Evolutionary conservation across 2,113 vertebrate species (phyloP).

Genomic region (Morone chrysops): DNA sequence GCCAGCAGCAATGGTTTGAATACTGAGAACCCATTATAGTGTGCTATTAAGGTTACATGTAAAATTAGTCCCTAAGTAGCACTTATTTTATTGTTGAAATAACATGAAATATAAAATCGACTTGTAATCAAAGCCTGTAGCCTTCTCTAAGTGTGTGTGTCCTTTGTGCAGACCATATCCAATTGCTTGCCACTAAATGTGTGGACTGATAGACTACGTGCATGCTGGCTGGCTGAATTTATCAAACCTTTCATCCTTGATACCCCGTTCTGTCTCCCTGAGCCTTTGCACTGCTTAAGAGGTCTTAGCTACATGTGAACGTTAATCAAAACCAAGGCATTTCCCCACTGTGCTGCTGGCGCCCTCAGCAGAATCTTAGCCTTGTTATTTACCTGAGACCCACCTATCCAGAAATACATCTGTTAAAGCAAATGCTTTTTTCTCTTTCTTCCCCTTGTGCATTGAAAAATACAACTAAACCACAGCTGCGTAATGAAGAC

Average conservation of each 20-base stretch:
- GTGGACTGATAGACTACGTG: slow-evolving; percentile 39
- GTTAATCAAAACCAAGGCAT: slow-evolving; percentile 56
- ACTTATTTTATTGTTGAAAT: slow-evolving; percentile 35
- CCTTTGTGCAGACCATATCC: slow-evolving; percentile 6
- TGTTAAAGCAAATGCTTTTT: slow-evolving; percentile 20
- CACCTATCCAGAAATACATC: slow-evolving; percentile 26
- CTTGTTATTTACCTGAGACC: slow-evolving; percentile 48
- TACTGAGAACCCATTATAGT: slow-evolving; percentile 43
- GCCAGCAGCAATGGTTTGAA: slow-evolving; percentile 36
- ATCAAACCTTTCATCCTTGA: slow-evolving; percentile 52
- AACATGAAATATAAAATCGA: slow-evolving; percentile 11
- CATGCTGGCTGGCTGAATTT: slow-evolving; percentile 26
- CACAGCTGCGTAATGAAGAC: background rate
- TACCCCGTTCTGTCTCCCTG: slow-evolving; percentile 25
- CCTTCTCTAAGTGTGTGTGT: background rate
- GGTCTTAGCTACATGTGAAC: slow-evolving; percentile 33
- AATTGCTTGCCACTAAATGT: slow-evolving; percentile 37
- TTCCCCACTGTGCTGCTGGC: slow-evolving; percentile 19
- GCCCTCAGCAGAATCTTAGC: slow-evolving; percentile 17
- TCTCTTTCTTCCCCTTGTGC: background rate
- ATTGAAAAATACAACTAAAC: background rate
- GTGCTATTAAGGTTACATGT: slow-evolving; percentile 19
- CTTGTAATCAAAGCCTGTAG: slow-evolving; percentile 15
- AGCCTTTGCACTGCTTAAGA: slow-evolving; percentile 43
- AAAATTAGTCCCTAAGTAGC: slow-evolving; percentile 26